Base-by-base conservation (phyloP, 2,113 vertebrate genomes). In the Holacanthus passer region DNA sequence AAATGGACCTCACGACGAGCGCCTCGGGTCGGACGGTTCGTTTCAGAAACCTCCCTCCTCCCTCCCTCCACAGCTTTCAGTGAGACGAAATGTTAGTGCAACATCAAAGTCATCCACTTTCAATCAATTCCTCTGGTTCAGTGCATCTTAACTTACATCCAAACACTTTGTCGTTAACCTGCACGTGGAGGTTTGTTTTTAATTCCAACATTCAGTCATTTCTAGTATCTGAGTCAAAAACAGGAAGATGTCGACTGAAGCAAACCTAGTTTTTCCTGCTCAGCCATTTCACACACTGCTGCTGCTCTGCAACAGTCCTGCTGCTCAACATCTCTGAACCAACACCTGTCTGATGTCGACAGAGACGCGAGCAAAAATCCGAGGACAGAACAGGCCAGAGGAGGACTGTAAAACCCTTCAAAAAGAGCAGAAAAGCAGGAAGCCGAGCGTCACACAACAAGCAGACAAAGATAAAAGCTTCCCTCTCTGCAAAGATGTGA, bases 391-490 rank as follows among this genome's bases (percentile, higher is more conserved):
- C 35, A 27, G 43, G 43, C 31, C 66, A 1, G 11, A 19, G 52
- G 41, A 60, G 65, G 62, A 52, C 35, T 7, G 35, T 20, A 13
- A 69, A 84, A 82, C 63, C 73, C 85, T 47, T 39, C 64, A 22
- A 7, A 45, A 52, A 67, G 65, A 47, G 73, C 59, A 56, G 77
- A 31, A 7, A 29, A 72, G 74, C 83, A 58, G 73, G 9, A 2
- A 75, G 68, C 77, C 0, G 56, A 63, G 74, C 52, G 45, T 16
- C 53, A 8, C 77, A 59, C 74, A 71, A 70, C 73, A 39, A 66
- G 72, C 77, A 48, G 10, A 17, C 68, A 5, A 3, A 87, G 85
- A 90, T 89, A 43, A 91, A 90, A 89, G 84, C 82, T 62, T 71
- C 76, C 24, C 37, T 32, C 39, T 47, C 62, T 73, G 84, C 66